Percentiles rank a stretch among this genome's conserved stretches.
phyloP scores from a whole-genome alignment of 2,888 invertebrate species.

The Rhamnusium bicolor region DNA sequence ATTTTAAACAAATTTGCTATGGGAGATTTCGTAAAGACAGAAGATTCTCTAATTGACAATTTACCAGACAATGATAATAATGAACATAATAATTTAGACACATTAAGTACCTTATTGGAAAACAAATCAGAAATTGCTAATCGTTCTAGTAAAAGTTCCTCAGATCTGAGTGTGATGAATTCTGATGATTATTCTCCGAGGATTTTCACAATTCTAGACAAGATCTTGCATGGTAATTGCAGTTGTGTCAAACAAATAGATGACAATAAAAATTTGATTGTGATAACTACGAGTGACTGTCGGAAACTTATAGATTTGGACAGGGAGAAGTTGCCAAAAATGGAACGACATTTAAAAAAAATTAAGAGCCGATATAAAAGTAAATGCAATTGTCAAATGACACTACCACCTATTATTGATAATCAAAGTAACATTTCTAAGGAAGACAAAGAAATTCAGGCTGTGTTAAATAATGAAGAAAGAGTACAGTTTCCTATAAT shows the following conservation, averaged over 20 bases:
- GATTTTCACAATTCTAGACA: constrained; percentile 40
- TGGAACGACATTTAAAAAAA: constrained; percentile 34
- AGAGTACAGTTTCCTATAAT: constrained; percentile 26
- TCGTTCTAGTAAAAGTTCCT: not conserved
- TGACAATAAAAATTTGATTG: constrained; percentile 38
- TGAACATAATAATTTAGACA: not conserved
- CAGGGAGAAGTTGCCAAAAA: constrained; percentile 38
- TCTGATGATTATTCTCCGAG: constrained; percentile 37
- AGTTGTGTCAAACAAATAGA: not conserved
- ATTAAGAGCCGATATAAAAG: not conserved
- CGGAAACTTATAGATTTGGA: constrained; percentile 45
- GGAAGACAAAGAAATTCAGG: constrained; percentile 25
- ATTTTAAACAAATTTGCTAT: not conserved
- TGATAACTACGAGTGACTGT: constrained; percentile 44
- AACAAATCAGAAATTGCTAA: too few relatives aligned
- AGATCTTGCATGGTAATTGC: constrained; percentile 35
- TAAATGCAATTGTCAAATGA: not conserved
- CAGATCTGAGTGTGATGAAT: not conserved
- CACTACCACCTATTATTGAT: constrained; percentile 41
- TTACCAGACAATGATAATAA: not conserved
- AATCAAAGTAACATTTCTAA: not conserved
- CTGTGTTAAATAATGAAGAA: constrained; percentile 1
- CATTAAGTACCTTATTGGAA: too few relatives aligned
- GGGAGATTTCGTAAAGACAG: not conserved
- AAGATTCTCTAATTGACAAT: not conserved